These are phyloP conservation scores for Mastacembelus armatus DNA, from an alignment of 2,797 vertebrate species.

Conservation along the genomic window DNA sequence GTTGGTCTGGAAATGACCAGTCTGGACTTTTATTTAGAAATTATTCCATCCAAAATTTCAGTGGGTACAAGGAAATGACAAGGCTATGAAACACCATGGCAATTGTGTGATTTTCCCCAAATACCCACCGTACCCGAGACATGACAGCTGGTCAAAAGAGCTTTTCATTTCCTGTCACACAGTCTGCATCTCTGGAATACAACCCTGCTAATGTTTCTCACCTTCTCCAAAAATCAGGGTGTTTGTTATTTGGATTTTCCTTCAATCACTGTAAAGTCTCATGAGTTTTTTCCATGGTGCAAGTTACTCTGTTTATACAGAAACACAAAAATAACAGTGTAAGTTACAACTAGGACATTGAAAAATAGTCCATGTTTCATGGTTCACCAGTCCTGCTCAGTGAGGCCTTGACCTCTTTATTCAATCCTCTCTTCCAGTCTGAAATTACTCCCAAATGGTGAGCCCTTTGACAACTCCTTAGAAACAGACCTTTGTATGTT, in stretches of 20 bases:
- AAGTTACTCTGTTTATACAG: slow-evolving; percentile 63
- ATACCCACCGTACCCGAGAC: slow-evolving; percentile 59
- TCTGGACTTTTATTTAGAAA: slow-evolving; percentile 82
- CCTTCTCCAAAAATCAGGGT: slow-evolving; percentile 36
- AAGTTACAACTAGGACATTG: slow-evolving; percentile 64
- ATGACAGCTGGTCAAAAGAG: slow-evolving; percentile 47
- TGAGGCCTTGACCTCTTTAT: slow-evolving; percentile 26
- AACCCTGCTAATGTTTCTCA: slow-evolving; percentile 72
- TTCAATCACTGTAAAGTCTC: slow-evolving; percentile 56
- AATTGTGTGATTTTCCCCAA: slow-evolving; percentile 68
- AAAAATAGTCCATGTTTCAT: slow-evolving; percentile 59
- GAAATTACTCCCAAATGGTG: slow-evolving; percentile 32
- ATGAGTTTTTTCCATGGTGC: slow-evolving; percentile 37
- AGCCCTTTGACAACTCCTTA: slow-evolving; percentile 32
- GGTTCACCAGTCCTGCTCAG: slow-evolving; percentile 44
- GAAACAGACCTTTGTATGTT: slow-evolving; percentile 28
- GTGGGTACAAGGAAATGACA: slow-evolving; percentile 74
- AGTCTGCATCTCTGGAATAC: slow-evolving; percentile 58
- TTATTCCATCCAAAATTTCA: slow-evolving; percentile 66
- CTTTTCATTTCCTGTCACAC: slow-evolving; percentile 59
- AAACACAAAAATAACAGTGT: slow-evolving; percentile 69
- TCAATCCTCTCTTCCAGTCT: slow-evolving; percentile 39
- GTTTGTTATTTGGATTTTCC: slow-evolving; percentile 22
- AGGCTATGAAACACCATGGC: slow-evolving; percentile 76
- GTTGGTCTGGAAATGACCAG: slow-evolving; percentile 52